A percentile compares a stretch with the other conserved stretches of the same genome.
Conservation (phyloP, 2,797 vertebrate species). For the Lindbergichthys nudifrons region DNA sequence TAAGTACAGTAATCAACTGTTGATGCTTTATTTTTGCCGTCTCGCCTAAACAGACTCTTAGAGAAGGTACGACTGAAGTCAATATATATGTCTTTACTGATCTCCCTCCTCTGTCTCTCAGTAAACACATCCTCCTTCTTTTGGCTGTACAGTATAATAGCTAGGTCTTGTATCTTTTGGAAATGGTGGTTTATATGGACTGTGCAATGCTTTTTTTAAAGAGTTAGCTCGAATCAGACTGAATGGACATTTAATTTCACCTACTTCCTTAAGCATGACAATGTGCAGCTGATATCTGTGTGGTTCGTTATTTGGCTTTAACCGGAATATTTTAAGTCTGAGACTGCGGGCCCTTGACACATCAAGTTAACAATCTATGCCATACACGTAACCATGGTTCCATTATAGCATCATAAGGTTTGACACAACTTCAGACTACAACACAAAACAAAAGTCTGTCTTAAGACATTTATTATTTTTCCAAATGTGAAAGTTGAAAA, state of each 20-base stretch:
- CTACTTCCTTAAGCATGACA: background rate
- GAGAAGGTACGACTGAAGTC: conserved; percentile 44
- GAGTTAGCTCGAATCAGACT: background rate
- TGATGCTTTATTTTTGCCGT: conserved; percentile 49
- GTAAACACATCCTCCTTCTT: background rate
- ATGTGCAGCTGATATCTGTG: too few relatives aligned
- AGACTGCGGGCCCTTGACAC: too few relatives aligned
- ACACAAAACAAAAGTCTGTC: too few relatives aligned
- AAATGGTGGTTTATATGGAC: background rate
- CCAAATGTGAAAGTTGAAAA: too few relatives aligned
- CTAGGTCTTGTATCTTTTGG: background rate
- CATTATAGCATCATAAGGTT: too few relatives aligned
- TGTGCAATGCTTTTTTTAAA: background rate
- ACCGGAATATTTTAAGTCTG: too few relatives aligned
- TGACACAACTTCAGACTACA: too few relatives aligned
- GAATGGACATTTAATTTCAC: background rate
- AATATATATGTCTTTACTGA: conserved; percentile 10
- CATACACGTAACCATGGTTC: too few relatives aligned
- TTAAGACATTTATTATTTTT: too few relatives aligned
- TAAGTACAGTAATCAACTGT: conserved; percentile 22
- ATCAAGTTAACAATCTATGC: too few relatives aligned
- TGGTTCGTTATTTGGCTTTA: background rate
- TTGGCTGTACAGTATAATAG: background rate
- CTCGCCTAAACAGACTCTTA: conserved; percentile 49
- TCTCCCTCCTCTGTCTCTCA: background rate